Conservation (phyloP, 2,888 invertebrate genomes). For the Drosophila antonietae region DNA sequence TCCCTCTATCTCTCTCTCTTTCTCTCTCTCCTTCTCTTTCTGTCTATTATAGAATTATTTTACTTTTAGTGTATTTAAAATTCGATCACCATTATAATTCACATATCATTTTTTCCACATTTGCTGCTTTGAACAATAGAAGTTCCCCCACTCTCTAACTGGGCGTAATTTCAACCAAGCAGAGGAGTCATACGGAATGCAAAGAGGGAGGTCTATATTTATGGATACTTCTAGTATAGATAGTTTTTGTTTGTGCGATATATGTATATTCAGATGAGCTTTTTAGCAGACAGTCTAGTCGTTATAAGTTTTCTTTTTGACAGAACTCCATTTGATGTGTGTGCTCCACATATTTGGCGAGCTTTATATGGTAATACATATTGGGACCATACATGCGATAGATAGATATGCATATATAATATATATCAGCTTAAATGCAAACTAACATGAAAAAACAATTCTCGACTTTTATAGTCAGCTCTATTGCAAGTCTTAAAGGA, state of each 20-base stretch:
- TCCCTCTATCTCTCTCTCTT: not conserved
- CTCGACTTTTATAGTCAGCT: conserved; percentile 7
- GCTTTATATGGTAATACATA: conserved; percentile 51
- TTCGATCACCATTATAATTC: not conserved
- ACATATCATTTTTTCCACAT: conserved; percentile 15
- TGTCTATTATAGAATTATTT: not conserved
- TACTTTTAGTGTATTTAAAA: conserved; percentile 21
- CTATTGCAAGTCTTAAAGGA: not conserved
- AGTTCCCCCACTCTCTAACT: conserved; percentile 20
- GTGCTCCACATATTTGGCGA: conserved; percentile 40
- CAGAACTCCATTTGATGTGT: conserved; percentile 46
- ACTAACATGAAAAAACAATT: conserved; percentile 40
- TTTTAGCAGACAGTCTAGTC: conserved; percentile 57
- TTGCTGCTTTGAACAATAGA: conserved; percentile 26
- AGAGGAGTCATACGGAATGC: conserved; percentile 7
- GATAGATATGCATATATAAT: not conserved
- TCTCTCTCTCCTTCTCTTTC: not conserved
- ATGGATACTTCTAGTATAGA: conserved; percentile 4
- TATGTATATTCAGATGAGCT: conserved; percentile 49
- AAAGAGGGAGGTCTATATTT: not conserved
- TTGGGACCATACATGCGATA: conserved; percentile 54
- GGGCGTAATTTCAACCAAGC: conserved; percentile 66
- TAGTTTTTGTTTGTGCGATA: conserved; percentile 22
- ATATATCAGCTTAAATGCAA: conserved; percentile 27
- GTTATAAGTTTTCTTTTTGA: conserved; percentile 40